Percentiles rank a stretch among this genome's conserved stretches.
Conservation (phyloP, 2,888 invertebrate species). For the Capitulum mitella region DNA sequence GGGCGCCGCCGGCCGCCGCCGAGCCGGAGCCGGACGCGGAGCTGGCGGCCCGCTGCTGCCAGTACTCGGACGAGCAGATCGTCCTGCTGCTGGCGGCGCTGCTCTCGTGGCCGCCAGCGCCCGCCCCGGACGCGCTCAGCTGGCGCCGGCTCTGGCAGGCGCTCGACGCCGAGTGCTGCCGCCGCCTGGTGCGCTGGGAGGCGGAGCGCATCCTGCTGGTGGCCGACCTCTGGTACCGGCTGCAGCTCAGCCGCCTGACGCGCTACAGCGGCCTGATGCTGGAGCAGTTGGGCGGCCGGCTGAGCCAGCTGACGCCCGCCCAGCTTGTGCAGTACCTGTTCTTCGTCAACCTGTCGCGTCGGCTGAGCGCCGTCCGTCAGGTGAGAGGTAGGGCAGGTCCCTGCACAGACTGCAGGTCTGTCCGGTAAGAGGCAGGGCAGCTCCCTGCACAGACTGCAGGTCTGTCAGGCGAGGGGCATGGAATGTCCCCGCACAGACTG, state of each 20-base stretch:
- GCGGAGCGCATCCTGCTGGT: conserved; percentile 52
- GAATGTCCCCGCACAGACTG: too few relatives aligned
- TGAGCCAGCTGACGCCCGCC: conserved; percentile 52
- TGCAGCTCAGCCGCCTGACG: conserved; percentile 51
- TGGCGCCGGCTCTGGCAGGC: conserved; percentile 59
- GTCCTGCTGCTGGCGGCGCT: conserved; percentile 32
- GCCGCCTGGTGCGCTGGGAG: conserved; percentile 49
- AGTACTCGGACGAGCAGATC: conserved; percentile 31
- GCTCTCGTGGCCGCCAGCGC: conserved; percentile 45
- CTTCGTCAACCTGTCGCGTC: conserved; percentile 55
- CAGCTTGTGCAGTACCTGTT: conserved; percentile 62
- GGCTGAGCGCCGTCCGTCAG: conserved; percentile 47
- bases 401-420: too few relatives aligned
- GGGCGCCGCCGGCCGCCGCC: not conserved
- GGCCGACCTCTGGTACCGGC: conserved; percentile 57
- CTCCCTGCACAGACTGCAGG: too few relatives aligned
- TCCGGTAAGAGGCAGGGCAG: too few relatives aligned
- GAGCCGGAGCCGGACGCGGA: not conserved
- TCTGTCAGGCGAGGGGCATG: too few relatives aligned
- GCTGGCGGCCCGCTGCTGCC: not conserved
- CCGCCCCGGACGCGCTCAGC: conserved; percentile 51
- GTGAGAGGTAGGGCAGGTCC: too few relatives aligned
- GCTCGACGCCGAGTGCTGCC: conserved; percentile 58
- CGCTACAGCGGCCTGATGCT: conserved; percentile 53
- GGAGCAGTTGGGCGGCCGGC: conserved; percentile 52